These are phyloP conservation scores for Trichonephila inaurata DNA, from an alignment of 1,140 invertebrate species.

Conservation along the genomic window DNA sequence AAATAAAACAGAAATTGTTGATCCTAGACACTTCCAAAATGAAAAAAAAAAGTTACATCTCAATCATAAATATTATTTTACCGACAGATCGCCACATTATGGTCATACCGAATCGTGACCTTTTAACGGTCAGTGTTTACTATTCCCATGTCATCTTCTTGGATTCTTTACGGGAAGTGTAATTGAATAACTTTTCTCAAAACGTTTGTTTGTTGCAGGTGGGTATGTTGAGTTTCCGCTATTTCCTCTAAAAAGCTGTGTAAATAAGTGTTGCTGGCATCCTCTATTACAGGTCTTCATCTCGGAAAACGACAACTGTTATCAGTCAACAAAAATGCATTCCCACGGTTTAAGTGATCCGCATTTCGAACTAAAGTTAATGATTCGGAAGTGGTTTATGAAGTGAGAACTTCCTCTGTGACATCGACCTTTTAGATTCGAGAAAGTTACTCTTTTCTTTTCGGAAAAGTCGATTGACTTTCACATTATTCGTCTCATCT, in stretches of 20 bases:
- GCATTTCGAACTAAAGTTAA: slow-evolving; percentile 7
- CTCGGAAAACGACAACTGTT: slow-evolving; percentile 53
- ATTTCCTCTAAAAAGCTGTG: slow-evolving; percentile 36
- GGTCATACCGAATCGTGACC: slow-evolving; percentile 13
- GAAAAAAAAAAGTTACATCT: slow-evolving; percentile 6
- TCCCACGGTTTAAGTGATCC: slow-evolving; percentile 13
- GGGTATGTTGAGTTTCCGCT: slow-evolving; percentile 26
- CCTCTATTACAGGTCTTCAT: slow-evolving; percentile 33
- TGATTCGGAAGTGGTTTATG: slow-evolving; percentile 46
- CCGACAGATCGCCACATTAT: neutral
- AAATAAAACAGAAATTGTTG: neutral
- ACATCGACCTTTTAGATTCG: slow-evolving; percentile 32
- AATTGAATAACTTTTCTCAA: slow-evolving; percentile 25
- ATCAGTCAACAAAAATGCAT: slow-evolving; percentile 50
- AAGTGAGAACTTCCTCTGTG: slow-evolving; percentile 28
- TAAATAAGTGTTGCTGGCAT: slow-evolving; percentile 27
- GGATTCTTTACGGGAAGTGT: slow-evolving; percentile 8
- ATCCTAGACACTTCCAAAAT: neutral
- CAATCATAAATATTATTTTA: neutral
- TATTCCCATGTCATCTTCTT: slow-evolving; percentile 39
- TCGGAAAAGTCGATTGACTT: neutral
- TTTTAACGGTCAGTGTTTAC: slow-evolving; percentile 58
- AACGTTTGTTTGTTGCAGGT: slow-evolving; percentile 55
- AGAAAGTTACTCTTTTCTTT: neutral
- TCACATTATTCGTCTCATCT: neutral